Evolutionary conservation across 2,797 vertebrate species (phyloP).

Genomic region (Halcyon chelicuti): DNA sequence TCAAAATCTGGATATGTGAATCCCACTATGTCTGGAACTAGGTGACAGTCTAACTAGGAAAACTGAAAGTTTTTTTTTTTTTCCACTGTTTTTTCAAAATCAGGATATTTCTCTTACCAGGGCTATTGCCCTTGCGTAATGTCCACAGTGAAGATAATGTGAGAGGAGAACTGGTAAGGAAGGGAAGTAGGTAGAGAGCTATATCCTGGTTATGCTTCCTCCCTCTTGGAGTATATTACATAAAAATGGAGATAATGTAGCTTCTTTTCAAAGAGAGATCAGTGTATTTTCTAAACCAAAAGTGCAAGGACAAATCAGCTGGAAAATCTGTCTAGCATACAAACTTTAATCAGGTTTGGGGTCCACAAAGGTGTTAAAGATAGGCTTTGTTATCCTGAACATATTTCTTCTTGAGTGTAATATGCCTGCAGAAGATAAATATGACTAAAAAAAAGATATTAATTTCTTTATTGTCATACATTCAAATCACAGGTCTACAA

Average conservation of each 20-base stretch:
- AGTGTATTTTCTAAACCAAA: neutral
- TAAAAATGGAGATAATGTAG: neutral
- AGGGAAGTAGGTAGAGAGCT: neutral
- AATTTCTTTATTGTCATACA: neutral
- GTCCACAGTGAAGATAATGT: neutral
- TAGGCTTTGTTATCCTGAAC: neutral
- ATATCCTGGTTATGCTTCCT: neutral
- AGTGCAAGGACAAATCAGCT: neutral
- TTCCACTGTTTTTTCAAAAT: neutral
- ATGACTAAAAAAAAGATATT: neutral
- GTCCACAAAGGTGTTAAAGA: neutral
- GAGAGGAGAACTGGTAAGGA: neutral
- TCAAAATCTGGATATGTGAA: neutral
- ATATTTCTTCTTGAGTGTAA: neutral
- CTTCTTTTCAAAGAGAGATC: neutral
- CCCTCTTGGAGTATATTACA: fast-evolving
- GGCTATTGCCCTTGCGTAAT: neutral
- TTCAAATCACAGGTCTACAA: neutral
- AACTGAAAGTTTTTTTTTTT: neutral
- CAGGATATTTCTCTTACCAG: neutral
- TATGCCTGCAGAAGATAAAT: neutral
- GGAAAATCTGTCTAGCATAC: neutral
- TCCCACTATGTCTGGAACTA: neutral
- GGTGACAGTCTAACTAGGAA: neutral
- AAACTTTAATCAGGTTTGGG: neutral